Evolutionary conservation across 2,113 vertebrate genomes (phyloP).

Genomic region (Psittacula cyanocephala): DNA sequence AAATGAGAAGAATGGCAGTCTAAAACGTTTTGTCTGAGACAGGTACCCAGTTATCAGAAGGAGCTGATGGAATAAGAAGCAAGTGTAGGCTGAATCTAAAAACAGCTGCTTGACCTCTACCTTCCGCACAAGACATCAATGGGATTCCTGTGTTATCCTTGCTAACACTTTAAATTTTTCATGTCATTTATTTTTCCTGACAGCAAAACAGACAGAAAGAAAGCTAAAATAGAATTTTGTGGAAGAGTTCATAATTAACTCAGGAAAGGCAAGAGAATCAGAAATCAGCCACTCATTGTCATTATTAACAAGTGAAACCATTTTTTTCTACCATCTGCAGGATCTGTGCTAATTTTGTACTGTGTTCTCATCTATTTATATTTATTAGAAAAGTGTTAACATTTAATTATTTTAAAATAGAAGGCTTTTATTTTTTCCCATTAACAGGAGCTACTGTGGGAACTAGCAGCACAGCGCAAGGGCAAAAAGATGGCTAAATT

Average conservation of each 20-base stretch:
- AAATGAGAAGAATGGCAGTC: not conserved
- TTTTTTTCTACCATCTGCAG: constrained; percentile 35
- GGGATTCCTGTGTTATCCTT: constrained; percentile 5
- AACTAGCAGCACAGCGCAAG: not conserved
- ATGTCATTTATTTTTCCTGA: not conserved
- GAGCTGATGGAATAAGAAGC: constrained; percentile 4
- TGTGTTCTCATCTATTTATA: constrained; percentile 28
- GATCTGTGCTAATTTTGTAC: constrained; percentile 12
- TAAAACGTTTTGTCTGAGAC: not conserved
- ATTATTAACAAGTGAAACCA: constrained; percentile 46
- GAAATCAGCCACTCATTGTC: constrained; percentile 60
- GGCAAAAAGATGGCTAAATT: not conserved
- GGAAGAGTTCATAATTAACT: constrained; percentile 66
- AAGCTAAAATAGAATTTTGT: constrained; percentile 60
- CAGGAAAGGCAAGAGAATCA: constrained; percentile 34
- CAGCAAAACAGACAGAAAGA: constrained; percentile 55
- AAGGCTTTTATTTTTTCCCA: not conserved
- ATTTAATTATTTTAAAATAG: constrained; percentile 44
- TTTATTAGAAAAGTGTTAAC: constrained; percentile 37
- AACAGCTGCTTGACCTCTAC: not conserved
- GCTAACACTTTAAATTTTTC: constrained; percentile 33
- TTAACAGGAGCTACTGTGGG: not conserved
- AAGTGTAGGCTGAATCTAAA: not conserved
- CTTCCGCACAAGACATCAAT: not conserved
- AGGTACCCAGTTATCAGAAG: not conserved